Conservation (phyloP, 2,113 vertebrate species). For the Mus spicilegus region DNA sequence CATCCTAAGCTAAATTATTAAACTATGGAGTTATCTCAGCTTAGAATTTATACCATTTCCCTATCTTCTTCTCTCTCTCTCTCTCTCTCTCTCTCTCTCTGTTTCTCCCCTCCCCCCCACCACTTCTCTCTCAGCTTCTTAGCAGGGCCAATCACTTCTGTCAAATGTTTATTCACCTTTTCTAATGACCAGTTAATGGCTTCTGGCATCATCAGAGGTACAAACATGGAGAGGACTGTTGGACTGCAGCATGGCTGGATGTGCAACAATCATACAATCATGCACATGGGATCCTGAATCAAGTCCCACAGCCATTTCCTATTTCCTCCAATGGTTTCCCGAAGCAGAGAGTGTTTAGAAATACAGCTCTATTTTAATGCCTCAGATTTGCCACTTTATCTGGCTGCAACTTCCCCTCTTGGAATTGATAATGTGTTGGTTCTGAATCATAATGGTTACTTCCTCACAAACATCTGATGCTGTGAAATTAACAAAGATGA, state of each 20-base stretch:
- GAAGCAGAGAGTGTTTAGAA: constrained; percentile 3
- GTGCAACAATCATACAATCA: not conserved
- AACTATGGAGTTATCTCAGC: not conserved
- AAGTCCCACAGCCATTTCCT: not conserved
- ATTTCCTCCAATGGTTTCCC: not conserved
- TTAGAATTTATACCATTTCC: not conserved
- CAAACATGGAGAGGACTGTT: not conserved
- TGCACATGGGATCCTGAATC: not conserved
- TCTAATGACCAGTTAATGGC: constrained; percentile 77
- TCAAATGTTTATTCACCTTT: constrained; percentile 61
- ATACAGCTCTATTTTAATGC: constrained; percentile 47
- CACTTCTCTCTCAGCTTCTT: not conserved
- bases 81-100: fast-evolving
- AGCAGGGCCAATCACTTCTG: not conserved
- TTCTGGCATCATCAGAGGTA: constrained; percentile 54
- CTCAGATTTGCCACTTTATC: not conserved
- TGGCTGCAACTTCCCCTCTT: constrained; percentile 33
- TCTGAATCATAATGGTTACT: constrained; percentile 69
- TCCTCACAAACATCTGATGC: constrained; percentile 55
- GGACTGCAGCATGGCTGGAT: not conserved
- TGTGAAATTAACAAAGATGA: constrained; percentile 78
- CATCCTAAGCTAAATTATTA: constrained; percentile 11
- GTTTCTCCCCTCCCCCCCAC: no score
- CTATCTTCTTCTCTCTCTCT: not conserved
- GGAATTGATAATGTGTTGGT: constrained; percentile 61